Conservation (phyloP, 2,888 invertebrate genomes). For the Eumerus sabulonum region DNA sequence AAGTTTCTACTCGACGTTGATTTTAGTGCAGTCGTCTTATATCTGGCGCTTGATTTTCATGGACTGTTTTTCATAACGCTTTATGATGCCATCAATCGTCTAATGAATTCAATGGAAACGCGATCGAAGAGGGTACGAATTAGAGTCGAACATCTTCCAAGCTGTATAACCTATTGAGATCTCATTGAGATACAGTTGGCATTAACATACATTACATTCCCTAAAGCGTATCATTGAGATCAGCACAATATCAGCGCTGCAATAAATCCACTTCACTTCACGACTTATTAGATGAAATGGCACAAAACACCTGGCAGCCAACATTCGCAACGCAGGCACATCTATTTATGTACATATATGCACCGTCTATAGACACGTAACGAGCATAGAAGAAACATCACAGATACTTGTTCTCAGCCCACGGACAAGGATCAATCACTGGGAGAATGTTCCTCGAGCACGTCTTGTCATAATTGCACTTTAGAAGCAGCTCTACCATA, state of each 20-base stretch:
- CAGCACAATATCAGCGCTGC: constrained; percentile 46
- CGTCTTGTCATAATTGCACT: constrained; percentile 60
- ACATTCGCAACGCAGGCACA: too few relatives aligned
- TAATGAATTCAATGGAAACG: constrained; percentile 21
- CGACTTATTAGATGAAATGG: constrained; percentile 2
- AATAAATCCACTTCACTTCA: constrained; percentile 44
- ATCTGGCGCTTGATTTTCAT: constrained; percentile 26
- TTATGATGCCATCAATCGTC: constrained; percentile 28
- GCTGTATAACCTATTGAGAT: constrained; percentile 24
- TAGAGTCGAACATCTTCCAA: background rate
- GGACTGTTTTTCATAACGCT: constrained; percentile 27
- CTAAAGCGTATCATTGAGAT: constrained; percentile 30
- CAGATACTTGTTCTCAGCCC: constrained; percentile 24
- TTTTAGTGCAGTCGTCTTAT: background rate
- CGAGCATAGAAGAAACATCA: constrained; percentile 37
- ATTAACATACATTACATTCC: constrained; percentile 28
- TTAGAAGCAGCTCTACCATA: constrained; percentile 52
- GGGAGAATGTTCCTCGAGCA: constrained; percentile 22
- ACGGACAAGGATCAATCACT: constrained; percentile 62
- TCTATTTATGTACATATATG: too few relatives aligned
- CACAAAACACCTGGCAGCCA: constrained; percentile 23
- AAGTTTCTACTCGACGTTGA: too few relatives aligned
- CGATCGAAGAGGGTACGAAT: background rate
- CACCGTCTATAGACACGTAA: background rate
- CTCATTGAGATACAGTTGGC: constrained; percentile 12